phyloP scores from a whole-genome alignment of 53 echinoderm and acorn worm species.

The Stichopus horrens region DNA sequence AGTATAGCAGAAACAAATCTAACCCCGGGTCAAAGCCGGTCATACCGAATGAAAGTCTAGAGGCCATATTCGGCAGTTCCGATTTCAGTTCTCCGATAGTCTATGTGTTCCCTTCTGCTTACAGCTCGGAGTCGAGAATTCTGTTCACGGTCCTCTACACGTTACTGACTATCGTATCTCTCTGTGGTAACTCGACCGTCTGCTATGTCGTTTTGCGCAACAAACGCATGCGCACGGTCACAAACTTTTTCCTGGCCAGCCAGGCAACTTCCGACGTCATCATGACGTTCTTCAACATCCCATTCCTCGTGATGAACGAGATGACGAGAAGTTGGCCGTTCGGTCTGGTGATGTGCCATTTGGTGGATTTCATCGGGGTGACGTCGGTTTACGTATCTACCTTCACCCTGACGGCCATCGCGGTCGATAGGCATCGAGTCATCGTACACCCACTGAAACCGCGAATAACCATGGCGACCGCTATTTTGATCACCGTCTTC shows the following conservation, averaged over 20 bases:
- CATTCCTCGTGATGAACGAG: slow-evolving; percentile 74
- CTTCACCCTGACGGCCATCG: slow-evolving; percentile 91
- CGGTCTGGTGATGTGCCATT: slow-evolving; percentile 75
- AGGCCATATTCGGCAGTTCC: background rate
- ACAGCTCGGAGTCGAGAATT: slow-evolving; percentile 54
- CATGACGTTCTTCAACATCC: slow-evolving; percentile 85
- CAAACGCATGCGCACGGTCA: slow-evolving; percentile 84
- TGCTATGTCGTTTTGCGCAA: slow-evolving; percentile 79
- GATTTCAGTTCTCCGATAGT: background rate
- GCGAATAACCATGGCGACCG: slow-evolving; percentile 80
- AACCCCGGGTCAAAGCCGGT: background rate
- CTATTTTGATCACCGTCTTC: slow-evolving; percentile 65
- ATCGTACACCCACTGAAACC: slow-evolving; percentile 86
- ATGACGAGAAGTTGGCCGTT: slow-evolving; percentile 76
- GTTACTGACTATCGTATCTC: slow-evolving; percentile 66
- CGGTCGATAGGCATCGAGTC: slow-evolving; percentile 88
- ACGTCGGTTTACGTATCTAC: slow-evolving; percentile 90
- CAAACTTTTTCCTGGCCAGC: slow-evolving; percentile 92
- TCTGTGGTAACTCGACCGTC: slow-evolving; percentile 86
- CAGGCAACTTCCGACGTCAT: slow-evolving; percentile 87
- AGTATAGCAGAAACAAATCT: background rate
- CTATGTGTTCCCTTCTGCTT: slow-evolving; percentile 41
- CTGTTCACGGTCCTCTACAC: slow-evolving; percentile 73
- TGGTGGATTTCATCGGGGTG: slow-evolving; percentile 80
- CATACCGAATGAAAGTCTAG: background rate